Conservation (phyloP, 2,888 invertebrate species). For the Drosophila nr. perissopoda region DNA sequence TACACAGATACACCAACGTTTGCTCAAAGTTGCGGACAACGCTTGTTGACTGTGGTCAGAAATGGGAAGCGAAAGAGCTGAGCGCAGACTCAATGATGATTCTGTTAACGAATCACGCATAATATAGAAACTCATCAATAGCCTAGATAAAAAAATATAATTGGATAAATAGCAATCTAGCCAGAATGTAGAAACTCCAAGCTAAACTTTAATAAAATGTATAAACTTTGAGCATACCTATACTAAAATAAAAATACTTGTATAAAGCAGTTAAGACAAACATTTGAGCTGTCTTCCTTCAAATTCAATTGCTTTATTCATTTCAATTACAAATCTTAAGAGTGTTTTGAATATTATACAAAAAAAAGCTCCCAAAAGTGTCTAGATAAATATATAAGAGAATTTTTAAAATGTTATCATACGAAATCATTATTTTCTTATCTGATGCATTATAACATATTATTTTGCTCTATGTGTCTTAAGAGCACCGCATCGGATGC, state of each 20-base stretch:
- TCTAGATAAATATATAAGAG: too few relatives aligned
- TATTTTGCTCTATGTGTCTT: background rate
- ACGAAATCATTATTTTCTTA: background rate
- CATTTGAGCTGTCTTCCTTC: too few relatives aligned
- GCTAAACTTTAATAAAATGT: background rate
- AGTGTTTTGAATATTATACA: too few relatives aligned
- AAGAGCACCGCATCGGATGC: background rate
- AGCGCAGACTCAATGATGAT: conserved; percentile 15
- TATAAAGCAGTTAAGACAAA: background rate
- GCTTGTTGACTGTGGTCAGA: conserved; percentile 59
- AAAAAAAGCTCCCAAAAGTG: too few relatives aligned
- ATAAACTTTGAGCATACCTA: background rate
- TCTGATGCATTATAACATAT: background rate
- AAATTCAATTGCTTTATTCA: too few relatives aligned
- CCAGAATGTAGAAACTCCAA: background rate
- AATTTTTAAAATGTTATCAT: too few relatives aligned
- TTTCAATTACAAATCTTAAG: too few relatives aligned
- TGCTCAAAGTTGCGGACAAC: conserved; percentile 55
- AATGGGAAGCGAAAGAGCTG: conserved; percentile 4
- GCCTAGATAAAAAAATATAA: background rate
- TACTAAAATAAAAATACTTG: background rate
- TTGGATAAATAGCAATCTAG: background rate
- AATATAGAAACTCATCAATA: background rate
- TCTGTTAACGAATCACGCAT: background rate
- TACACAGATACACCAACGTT: conserved; percentile 58